A percentile compares a stretch with the other conserved stretches of the same genome.
These are phyloP conservation scores for Caranx melampygus DNA, from an alignment of 2,113 vertebrate species.

Conservation along the genomic window DNA sequence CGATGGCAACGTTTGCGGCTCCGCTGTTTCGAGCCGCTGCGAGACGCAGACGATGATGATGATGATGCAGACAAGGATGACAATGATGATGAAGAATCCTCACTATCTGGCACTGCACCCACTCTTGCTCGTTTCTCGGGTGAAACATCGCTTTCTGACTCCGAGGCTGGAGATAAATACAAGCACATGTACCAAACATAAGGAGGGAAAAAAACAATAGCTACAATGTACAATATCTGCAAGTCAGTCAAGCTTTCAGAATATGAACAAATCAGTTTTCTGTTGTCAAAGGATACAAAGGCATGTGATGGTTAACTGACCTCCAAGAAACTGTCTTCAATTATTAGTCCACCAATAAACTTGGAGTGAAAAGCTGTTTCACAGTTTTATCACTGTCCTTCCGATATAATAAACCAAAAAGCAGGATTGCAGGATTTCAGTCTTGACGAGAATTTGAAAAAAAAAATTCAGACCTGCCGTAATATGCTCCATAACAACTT, in stretches of 20 bases:
- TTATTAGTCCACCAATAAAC: conserved; percentile 21
- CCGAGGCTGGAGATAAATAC: conserved; percentile 86
- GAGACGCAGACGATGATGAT: conserved; percentile 75
- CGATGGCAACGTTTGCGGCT: conserved; percentile 96
- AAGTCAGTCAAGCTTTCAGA: background rate
- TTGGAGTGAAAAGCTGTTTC: conserved; percentile 17
- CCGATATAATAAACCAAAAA: conserved; percentile 8
- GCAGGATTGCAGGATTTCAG: background rate
- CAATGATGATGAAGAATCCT: conserved; percentile 79
- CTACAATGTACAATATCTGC: background rate
- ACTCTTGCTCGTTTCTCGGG: conserved; percentile 92
- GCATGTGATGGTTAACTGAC: conserved; percentile 8
- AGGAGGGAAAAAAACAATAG: background rate
- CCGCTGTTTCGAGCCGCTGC: conserved; percentile 91
- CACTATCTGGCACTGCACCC: conserved; percentile 86
- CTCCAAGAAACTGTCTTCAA: conserved; percentile 25
- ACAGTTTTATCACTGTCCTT: conserved; percentile 2
- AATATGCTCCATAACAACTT: conserved; percentile 33
- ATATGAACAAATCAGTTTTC: conserved; percentile 3
- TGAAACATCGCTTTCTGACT: conserved; percentile 92
- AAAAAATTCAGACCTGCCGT: conserved; percentile 8
- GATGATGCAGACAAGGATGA: conserved; percentile 61
- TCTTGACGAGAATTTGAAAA: conserved; percentile 19
- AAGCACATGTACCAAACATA: background rate
- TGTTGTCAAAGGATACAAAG: conserved; percentile 11